These are phyloP conservation scores for Gastrophysa polygoni DNA, from an alignment of 2,888 invertebrate genomes.

Conservation along the genomic window DNA sequence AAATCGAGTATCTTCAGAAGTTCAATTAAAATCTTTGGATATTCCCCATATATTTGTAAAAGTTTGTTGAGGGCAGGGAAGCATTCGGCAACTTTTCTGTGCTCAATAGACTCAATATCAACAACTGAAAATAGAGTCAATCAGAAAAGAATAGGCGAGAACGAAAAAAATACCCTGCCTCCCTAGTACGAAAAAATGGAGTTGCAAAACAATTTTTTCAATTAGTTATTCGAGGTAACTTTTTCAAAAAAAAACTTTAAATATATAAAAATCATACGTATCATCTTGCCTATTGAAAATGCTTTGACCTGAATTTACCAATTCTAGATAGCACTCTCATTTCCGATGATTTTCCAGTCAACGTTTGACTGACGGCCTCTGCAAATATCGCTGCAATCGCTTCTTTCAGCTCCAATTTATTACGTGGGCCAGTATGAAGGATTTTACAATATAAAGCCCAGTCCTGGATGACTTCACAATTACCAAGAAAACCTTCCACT, in stretches of 20 bases:
- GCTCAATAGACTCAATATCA: slow-evolving; percentile 12
- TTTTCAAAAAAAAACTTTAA: no score
- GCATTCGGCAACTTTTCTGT: slow-evolving; percentile 10
- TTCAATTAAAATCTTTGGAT: slow-evolving; percentile 15
- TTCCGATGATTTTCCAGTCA: slow-evolving; percentile 19
- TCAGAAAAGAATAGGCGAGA: no score
- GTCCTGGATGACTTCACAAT: slow-evolving; percentile 15
- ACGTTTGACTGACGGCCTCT: slow-evolving; percentile 24
- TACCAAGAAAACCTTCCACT: slow-evolving; percentile 21
- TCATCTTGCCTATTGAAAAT: no score
- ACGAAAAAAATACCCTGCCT: no score
- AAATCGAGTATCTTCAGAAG: slow-evolving; percentile 16
- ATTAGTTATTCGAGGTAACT: no score
- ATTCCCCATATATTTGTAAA: slow-evolving; percentile 12
- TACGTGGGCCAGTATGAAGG: slow-evolving; percentile 3
- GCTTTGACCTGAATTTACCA: slow-evolving; percentile 8
- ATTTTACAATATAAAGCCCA: slow-evolving; percentile 22
- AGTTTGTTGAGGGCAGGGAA: slow-evolving; percentile 14
- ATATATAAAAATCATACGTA: no score
- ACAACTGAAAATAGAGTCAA: slow-evolving; percentile 19
- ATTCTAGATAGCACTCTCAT: slow-evolving; percentile 13
- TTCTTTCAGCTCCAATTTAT: slow-evolving; percentile 11
- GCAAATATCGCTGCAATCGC: slow-evolving; percentile 19
- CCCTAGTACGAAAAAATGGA: no score
- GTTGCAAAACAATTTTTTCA: no score